These are phyloP conservation scores for Conger conger DNA, from an alignment of 2,113 vertebrate genomes.

Conservation along the genomic window DNA sequence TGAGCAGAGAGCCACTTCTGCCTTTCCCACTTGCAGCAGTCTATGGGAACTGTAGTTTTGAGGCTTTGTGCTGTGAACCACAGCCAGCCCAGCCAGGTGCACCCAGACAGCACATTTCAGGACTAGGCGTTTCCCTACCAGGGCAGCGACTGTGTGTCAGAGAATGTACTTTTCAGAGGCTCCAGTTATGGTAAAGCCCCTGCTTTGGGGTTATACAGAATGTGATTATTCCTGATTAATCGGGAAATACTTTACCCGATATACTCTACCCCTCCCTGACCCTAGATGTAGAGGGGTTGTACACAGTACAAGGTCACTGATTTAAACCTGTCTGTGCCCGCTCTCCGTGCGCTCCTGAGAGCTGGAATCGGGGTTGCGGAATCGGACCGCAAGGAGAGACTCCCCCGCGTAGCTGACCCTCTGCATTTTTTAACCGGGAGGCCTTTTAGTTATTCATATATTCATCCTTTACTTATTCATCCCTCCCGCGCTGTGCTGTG, in stretches of 20 bases:
- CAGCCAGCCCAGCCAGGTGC: not conserved
- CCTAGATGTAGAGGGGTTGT: no score
- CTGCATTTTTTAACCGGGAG: constrained; percentile 17
- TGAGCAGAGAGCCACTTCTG: not conserved
- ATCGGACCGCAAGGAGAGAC: not conserved
- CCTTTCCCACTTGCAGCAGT: not conserved
- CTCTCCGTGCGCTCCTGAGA: not conserved
- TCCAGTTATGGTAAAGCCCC: no score
- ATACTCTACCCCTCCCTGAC: no score
- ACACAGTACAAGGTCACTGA: not conserved
- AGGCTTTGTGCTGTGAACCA: not conserved
- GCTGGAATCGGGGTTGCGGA: not conserved
- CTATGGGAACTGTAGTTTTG: not conserved
- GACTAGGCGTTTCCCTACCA: not conserved
- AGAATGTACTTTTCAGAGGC: no score
- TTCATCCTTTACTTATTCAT: not conserved
- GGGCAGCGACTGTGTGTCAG: no score
- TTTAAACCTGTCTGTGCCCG: no score
- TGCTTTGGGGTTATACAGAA: no score
- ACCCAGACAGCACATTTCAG: not conserved
- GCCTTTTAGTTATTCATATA: constrained; percentile 9
- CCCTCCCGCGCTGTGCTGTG: not conserved
- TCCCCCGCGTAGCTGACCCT: constrained; percentile 5
- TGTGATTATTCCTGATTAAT: no score
- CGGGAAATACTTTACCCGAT: no score